These are phyloP conservation scores for Oscheius onirici DNA, from an alignment of 2,888 invertebrate genomes.

Conservation along the genomic window DNA sequence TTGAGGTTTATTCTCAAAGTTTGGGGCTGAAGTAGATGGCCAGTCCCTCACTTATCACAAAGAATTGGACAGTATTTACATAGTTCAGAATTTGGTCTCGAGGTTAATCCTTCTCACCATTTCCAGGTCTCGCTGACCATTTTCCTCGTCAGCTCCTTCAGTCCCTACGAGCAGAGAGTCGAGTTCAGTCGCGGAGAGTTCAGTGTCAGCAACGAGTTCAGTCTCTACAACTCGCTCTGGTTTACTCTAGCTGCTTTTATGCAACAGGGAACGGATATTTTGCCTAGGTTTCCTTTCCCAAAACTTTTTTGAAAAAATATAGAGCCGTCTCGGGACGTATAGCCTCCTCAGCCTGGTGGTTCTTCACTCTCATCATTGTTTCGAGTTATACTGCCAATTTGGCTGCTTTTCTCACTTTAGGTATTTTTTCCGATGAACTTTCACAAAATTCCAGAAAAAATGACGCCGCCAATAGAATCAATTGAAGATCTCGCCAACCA, in stretches of 20 bases:
- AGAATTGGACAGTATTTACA: too few relatives aligned
- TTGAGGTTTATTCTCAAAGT: too few relatives aligned
- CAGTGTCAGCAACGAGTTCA: slow-evolving; percentile 83
- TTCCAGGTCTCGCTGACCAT: slow-evolving; percentile 87
- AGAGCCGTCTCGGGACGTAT: slow-evolving; percentile 80
- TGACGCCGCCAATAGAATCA: slow-evolving; percentile 88
- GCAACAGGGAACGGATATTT: slow-evolving; percentile 97
- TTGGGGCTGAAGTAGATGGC: too few relatives aligned
- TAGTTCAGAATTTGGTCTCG: too few relatives aligned
- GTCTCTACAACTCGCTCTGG: slow-evolving; percentile 94
- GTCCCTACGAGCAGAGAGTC: slow-evolving; percentile 92
- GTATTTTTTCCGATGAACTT: slow-evolving; percentile 72
- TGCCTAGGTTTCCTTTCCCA: slow-evolving; percentile 91
- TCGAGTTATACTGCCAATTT: slow-evolving; percentile 87
- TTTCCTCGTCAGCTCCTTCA: slow-evolving; percentile 93
- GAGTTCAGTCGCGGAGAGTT: slow-evolving; percentile 67
- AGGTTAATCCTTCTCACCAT: too few relatives aligned
- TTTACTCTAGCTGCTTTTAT: slow-evolving; percentile 96
- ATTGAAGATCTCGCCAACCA: slow-evolving; percentile 89
- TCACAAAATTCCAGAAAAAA: slow-evolving; percentile 75
- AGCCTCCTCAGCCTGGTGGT: slow-evolving; percentile 99
- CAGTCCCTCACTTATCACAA: too few relatives aligned
- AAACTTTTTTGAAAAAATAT: too few relatives aligned
- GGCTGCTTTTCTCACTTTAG: slow-evolving; percentile 95
- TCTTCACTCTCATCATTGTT: slow-evolving; percentile 90